Evolutionary conservation across 2,797 vertebrate species (phyloP).

Genomic region (Muscicapa comitata): DNA sequence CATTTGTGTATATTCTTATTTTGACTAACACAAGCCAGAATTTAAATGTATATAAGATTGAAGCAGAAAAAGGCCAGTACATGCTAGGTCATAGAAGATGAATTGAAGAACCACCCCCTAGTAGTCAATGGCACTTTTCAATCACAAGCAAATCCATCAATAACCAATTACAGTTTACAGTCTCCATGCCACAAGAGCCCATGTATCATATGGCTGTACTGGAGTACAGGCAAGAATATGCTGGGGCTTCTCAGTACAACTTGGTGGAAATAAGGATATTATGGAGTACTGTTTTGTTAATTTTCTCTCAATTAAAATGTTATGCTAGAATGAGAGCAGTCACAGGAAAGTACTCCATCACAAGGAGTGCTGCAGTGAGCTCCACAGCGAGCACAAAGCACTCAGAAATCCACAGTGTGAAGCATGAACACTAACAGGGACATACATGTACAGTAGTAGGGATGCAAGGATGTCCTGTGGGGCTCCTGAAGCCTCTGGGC

Average conservation of each 20-base stretch:
- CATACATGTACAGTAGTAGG: rapidly evolving
- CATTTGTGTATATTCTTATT: not conserved
- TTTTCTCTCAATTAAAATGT: not conserved
- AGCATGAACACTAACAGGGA: rapidly evolving
- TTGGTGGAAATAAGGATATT: not conserved
- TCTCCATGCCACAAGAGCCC: not conserved
- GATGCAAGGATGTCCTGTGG: not conserved
- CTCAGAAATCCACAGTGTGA: rapidly evolving
- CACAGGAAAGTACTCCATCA: rapidly evolving
- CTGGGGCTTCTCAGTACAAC: not conserved
- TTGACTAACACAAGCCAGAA: not conserved
- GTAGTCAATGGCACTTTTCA: not conserved
- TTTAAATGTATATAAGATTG: not conserved
- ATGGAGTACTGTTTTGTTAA: not conserved
- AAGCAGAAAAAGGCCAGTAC: not conserved
- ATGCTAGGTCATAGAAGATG: not conserved
- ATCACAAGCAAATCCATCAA: not conserved
- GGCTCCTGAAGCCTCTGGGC: not conserved
- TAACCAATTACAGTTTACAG: not conserved
- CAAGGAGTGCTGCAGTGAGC: not conserved
- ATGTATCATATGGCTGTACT: rapidly evolving
- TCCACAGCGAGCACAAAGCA: not conserved
- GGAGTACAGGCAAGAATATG: not conserved
- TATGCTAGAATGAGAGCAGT: not conserved
- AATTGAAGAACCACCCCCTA: not conserved